Conservation (phyloP, 2,888 invertebrate species). For the Hetaerina titia region DNA sequence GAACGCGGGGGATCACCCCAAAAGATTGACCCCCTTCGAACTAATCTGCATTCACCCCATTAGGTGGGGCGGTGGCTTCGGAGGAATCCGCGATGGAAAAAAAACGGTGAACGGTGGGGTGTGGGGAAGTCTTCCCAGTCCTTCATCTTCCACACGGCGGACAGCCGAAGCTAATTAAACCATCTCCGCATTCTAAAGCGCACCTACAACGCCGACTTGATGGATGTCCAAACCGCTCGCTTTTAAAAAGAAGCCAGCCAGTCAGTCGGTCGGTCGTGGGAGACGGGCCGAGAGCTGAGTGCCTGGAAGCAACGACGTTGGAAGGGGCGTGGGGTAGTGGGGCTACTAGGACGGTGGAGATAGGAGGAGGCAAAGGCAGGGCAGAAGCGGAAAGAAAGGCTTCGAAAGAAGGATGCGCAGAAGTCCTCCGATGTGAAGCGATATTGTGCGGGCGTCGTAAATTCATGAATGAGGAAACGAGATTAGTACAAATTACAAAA, state of each 20-base stretch:
- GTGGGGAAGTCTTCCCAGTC: background rate
- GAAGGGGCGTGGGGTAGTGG: background rate
- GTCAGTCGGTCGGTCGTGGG: background rate
- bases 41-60: conserved; percentile 22
- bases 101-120: background rate
- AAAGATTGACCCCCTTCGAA: background rate
- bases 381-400: background rate
- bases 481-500: too few relatives aligned
- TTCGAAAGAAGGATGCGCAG: background rate
- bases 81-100: background rate
- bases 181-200: conserved; percentile 39
- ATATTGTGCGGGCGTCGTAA: background rate
- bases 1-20: background rate
- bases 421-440: background rate
- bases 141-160: conserved; percentile 21
- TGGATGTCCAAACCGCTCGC: too few relatives aligned
- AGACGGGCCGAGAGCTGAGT: background rate
- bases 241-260: background rate
- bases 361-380: background rate
- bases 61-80: background rate
- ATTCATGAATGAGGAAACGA: background rate
- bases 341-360: too few relatives aligned
- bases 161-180: conserved; percentile 39
- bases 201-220: background rate
- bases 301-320: background rate